Evolutionary conservation across 2,113 vertebrate genomes (phyloP), one percentile per base, ranked within the genome.

Genomic region (Clarias batrachus): DNA sequence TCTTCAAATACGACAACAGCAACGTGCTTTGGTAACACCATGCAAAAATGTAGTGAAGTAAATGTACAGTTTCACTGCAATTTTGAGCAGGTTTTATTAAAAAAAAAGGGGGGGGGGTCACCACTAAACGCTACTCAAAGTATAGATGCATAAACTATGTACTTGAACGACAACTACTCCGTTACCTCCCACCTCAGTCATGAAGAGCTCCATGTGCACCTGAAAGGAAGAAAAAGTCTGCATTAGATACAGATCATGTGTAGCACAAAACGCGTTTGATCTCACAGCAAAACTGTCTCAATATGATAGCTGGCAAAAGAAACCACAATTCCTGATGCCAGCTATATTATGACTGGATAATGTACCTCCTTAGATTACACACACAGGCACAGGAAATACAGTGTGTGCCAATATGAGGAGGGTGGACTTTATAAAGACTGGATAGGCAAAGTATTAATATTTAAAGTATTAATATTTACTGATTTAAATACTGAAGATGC

Each of bases 291-390:
- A 57, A 77, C 25, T 90, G 81, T 88, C 30, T 59, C 86, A 86
- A 83, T 41, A 14, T 11, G 23, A 56, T 62, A 82, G 25, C 84
- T 57, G 65, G 84, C 80, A 83, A 8, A 60, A 83, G 85, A 84
- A 82, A 56, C 10, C 30, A 54, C 27, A 60, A 30, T 21, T 76
- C 27, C 70, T 76, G 33, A 68, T 48, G 76, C 66, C 79, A 63
- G 54, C 80, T 88, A 57, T 17, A 6, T 25, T 30, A 73, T 83
- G 86, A 87, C 52, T 41, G 9, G 21, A 68, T 90, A 76, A 77
- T 90, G 68, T 90, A 11, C 88, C 90, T 90, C 89, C 88, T 74
- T 14, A 89, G 90, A 90, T 90, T 90, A 90, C 90, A 90, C 88
- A 89, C 81, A 74, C 68, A 8, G 54, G 86, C 81, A 88, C 85